Base-by-base conservation (phyloP, 2,113 vertebrate species). In the Charina bottae region DNA sequence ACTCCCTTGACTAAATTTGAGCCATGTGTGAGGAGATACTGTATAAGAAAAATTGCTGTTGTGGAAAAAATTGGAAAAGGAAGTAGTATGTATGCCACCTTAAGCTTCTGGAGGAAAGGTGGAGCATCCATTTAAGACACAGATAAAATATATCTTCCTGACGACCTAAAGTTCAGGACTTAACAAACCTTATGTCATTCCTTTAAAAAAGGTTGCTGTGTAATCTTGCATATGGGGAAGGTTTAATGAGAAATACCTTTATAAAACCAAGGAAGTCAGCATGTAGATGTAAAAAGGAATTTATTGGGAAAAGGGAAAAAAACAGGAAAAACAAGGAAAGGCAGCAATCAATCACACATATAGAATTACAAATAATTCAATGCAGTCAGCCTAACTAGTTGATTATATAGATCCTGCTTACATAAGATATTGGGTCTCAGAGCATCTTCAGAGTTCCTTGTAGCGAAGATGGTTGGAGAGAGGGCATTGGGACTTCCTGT, bases 1-100 rank as follows among this genome's bases (percentile, higher is more conserved):
- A 87, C 83, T 83, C 88, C n/a, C 85, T 55, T 92, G 83, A 62
- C 49, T 94, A 10, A 88, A 64, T 26, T 1, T 13, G 10, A 49
- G 46, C 46, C 8, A 26, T 28, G 84, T 37, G 26, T 26, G 53
- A 54, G 12, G 84, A 15, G 23, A 28, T 53, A 17, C 26, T 55
- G 26, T 28, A 28, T 54, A 78, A 42, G 72, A 78, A 42, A 78
- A 78, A 78, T 42, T 49, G 49, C 49, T 49, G 49, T 49, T 42
- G 8, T 4, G 28, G 1, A 2, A 21, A 78, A n/a, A 68, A 72
- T 15, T 72, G 64, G 28, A 72, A 78, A 78, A 78, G 19, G 19
- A 78, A 78, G 33, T 42, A 17, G 72, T 21, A 19, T 37, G 33
- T 78, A 37, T 19, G n/a, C 33, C 9, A 37, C 19, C 72, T 78